Conservation (phyloP, 2,797 vertebrate species). For the Sebastes reedi region DNA sequence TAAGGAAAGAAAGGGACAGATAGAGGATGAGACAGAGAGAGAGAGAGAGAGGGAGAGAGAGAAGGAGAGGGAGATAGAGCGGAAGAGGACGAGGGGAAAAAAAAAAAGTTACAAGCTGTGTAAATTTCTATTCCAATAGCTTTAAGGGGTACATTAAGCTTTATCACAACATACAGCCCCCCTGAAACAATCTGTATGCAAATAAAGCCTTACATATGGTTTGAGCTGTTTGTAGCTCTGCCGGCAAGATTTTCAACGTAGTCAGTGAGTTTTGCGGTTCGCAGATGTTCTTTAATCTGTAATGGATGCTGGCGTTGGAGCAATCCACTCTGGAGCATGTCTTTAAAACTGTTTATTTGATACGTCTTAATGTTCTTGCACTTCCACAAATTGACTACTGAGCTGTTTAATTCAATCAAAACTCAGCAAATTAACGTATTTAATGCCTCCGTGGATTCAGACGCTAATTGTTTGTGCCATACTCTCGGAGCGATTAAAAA, state of each 20-base stretch:
- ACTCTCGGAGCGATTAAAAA: conserved; percentile 42
- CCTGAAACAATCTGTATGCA: conserved; percentile 81
- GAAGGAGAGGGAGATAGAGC: conserved; percentile 10
- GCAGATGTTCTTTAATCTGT: conserved; percentile 82
- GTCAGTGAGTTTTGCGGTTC: conserved; percentile 77
- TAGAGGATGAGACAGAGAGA: conserved; percentile 40
- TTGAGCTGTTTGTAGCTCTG: conserved; percentile 76
- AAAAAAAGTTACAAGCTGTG: conserved; percentile 69
- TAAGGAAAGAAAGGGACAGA: conserved; percentile 58
- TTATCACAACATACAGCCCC: conserved; percentile 78
- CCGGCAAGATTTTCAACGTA: conserved; percentile 73
- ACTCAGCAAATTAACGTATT: conserved; percentile 76
- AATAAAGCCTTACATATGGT: conserved; percentile 77
- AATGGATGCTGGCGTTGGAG: conserved; percentile 77
- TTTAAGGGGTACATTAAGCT: conserved; percentile 78
- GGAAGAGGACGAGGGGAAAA: conserved; percentile 15
- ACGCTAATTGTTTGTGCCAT: conserved; percentile 73
- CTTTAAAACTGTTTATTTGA: conserved; percentile 80
- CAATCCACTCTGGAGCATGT: conserved; percentile 75
- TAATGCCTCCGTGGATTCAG: conserved; percentile 69
- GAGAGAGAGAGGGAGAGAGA: neutral
- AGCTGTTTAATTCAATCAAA: conserved; percentile 81
- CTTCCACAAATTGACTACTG: conserved; percentile 78
- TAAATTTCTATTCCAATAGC: conserved; percentile 75
- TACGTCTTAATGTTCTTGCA: conserved; percentile 79